phyloP scores from a whole-genome alignment of 1,140 invertebrate species.

The Drosophila elegans region DNA sequence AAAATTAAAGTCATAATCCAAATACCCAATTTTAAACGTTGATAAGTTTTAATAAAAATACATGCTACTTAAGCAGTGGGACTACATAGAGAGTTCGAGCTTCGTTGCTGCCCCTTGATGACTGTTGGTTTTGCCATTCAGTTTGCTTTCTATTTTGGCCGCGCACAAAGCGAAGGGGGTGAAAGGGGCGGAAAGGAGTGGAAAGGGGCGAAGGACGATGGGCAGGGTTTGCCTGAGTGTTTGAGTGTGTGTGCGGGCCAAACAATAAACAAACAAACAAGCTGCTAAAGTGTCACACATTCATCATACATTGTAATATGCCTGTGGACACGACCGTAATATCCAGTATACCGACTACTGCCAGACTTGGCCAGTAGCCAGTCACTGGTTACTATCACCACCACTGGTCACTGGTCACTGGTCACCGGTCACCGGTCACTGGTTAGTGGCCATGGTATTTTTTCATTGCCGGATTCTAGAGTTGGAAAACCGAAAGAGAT shows the following conservation, averaged over 20 bases:
- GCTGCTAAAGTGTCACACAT: conserved; percentile 78
- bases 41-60: no score
- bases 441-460: conserved; percentile 1
- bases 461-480: conserved; percentile 2
- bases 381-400: conserved; percentile 1
- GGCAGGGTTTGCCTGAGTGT: background rate
- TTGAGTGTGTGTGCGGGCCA: conserved; percentile 13
- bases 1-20: no score
- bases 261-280: conserved; percentile 79
- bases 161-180: conserved; percentile 14
- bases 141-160: conserved; percentile 9
- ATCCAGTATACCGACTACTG: background rate
- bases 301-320: conserved; percentile 67
- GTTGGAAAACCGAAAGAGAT: background rate
- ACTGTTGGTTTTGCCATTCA: conserved; percentile 21
- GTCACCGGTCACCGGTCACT: conserved; percentile 1
- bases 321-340: conserved; percentile 7
- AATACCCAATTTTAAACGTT: no score
- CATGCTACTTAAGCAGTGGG: no score
- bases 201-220: background rate
- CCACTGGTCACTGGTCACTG: background rate
- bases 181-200: background rate
- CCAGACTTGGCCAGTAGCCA: conserved; percentile 8
- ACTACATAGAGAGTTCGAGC: background rate
- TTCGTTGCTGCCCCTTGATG: conserved; percentile 3